Conservation (phyloP, 37 sponge, comb jelly and placozoan species). For the Cliona cf. orientalis region DNA sequence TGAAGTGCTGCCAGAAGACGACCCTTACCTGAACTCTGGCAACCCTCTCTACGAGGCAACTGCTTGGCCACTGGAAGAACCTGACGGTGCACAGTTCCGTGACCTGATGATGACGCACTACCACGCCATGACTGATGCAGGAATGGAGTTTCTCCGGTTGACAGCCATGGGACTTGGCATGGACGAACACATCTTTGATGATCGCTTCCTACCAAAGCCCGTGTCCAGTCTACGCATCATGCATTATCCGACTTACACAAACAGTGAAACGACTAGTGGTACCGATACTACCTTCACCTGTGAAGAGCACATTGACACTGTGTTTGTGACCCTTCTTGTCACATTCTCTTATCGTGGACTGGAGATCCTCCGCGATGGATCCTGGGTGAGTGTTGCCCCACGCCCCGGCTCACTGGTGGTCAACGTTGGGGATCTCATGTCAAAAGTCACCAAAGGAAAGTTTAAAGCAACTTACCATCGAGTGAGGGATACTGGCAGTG, state of each 20-base stretch:
- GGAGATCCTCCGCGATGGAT: constrained; percentile 26
- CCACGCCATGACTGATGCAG: constrained; percentile 30
- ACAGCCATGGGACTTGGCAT: constrained; percentile 43
- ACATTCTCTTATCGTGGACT: constrained; percentile 51
- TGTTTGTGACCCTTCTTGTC: constrained; percentile 54
- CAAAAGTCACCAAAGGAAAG: constrained; percentile 30
- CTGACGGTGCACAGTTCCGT: constrained; percentile 6
- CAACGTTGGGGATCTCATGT: constrained; percentile 49
- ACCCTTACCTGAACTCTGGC: constrained; percentile 15
- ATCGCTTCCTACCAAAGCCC: constrained; percentile 35
- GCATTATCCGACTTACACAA: constrained; percentile 45
- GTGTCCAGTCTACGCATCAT: constrained; percentile 51
- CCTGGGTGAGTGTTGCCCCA: constrained; percentile 36
- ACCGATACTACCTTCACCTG: constrained; percentile 19
- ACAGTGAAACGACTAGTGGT: background rate
- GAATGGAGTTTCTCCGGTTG: constrained; percentile 35
- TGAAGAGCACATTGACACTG: constrained; percentile 50
- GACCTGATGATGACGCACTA: constrained; percentile 5
- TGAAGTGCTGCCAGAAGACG: constrained; percentile 28
- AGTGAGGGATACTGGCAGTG: constrained; percentile 47
- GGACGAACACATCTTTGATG: constrained; percentile 34
- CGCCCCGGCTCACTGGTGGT: constrained; percentile 52
- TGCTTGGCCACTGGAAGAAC: background rate
- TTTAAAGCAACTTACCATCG: constrained; percentile 66
- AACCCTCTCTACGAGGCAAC: constrained; percentile 53